Percentiles rank a stretch among this genome's conserved stretches.
Evolutionary conservation across 2,888 invertebrate species (phyloP).

Genomic region (Lymantria dispar): DNA sequence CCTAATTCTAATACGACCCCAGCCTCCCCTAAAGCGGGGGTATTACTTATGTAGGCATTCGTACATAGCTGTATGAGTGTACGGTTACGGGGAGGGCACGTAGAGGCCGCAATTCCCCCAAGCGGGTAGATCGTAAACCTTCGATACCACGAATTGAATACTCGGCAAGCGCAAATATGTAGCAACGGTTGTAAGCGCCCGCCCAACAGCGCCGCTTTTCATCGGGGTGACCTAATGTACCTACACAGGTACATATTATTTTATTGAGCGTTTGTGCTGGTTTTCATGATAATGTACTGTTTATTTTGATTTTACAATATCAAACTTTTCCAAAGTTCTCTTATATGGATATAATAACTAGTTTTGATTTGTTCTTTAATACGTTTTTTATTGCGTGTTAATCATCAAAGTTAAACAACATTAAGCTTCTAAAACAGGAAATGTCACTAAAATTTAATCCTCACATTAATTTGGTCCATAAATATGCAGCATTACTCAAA

Average conservation of each 20-base stretch:
- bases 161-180: constrained; percentile 66
- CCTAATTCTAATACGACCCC: constrained; percentile 71
- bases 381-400: constrained; percentile 22
- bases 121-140: constrained; percentile 78
- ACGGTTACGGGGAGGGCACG: constrained; percentile 64
- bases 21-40: constrained; percentile 47
- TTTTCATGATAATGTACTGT: too few species aligned
- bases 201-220: constrained; percentile 30
- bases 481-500: constrained; percentile 44
- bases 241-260: neutral
- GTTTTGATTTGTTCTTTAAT: constrained; percentile 9
- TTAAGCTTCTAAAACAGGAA: constrained; percentile 40
- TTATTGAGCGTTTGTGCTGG: neutral
- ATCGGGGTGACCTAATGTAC: constrained; percentile 16
- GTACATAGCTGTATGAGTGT: constrained; percentile 49
- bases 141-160: constrained; percentile 78
- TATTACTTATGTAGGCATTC: constrained; percentile 67
- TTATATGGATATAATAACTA: constrained; percentile 1
- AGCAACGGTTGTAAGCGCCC: constrained; percentile 51
- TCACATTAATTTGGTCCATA: constrained; percentile 41
- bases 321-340: neutral
- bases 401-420: constrained; percentile 17
- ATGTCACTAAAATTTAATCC: constrained; percentile 53
- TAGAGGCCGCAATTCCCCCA: constrained; percentile 76
- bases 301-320: too few species aligned